Conservation (phyloP, 2,888 invertebrate species). For the Pomacea canaliculata region DNA sequence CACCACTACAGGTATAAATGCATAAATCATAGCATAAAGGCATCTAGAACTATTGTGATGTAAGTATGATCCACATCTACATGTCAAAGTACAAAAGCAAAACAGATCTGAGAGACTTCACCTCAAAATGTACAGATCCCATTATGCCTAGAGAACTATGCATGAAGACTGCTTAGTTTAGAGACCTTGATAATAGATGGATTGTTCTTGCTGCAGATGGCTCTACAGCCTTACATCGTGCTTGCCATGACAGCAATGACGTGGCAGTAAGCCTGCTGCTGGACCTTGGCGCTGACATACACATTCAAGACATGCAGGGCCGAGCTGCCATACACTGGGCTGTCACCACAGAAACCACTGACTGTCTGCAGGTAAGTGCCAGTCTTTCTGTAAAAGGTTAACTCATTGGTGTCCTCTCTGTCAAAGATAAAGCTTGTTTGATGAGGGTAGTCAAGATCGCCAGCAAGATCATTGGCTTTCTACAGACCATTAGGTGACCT, state of each 20-base stretch:
- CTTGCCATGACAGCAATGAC: conserved; percentile 66
- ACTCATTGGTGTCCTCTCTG: not conserved
- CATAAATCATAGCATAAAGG: too few relatives aligned
- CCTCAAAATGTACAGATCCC: too few relatives aligned
- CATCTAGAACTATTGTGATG: too few relatives aligned
- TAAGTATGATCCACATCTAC: too few relatives aligned
- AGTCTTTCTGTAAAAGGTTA: too few relatives aligned
- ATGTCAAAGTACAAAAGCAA: too few relatives aligned
- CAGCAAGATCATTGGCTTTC: not conserved
- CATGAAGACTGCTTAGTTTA: too few relatives aligned
- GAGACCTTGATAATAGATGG: too few relatives aligned
- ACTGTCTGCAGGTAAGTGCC: conserved; percentile 59
- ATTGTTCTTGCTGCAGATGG: conserved; percentile 56
- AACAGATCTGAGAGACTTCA: too few relatives aligned
- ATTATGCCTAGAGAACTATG: too few relatives aligned
- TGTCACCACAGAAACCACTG: conserved; percentile 54
- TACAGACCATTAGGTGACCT: not conserved
- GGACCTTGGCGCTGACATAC: conserved; percentile 61
- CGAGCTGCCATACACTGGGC: conserved; percentile 69
- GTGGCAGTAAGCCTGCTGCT: conserved; percentile 59
- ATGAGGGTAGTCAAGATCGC: not conserved
- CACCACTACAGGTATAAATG: too few relatives aligned
- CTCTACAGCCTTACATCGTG: conserved; percentile 67
- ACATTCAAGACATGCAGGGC: conserved; percentile 60
- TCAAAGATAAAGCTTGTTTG: not conserved